phyloP scores from a whole-genome alignment of 2,113 vertebrate genomes.

The Danionella cerebrum region DNA sequence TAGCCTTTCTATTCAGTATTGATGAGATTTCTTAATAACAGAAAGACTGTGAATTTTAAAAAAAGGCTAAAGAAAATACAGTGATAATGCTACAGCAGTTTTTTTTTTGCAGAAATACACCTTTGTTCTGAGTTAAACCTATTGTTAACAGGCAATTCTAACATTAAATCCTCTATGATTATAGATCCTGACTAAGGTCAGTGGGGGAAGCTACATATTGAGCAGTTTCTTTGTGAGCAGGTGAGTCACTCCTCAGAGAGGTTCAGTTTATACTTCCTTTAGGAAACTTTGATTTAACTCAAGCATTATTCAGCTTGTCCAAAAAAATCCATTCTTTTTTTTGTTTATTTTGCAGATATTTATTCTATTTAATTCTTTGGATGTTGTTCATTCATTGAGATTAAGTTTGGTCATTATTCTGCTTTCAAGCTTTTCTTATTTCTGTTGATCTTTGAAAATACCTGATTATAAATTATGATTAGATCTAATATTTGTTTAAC shows the following conservation, averaged over 20 bases:
- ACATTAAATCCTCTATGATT: not conserved
- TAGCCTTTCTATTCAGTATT: not conserved
- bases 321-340: not conserved
- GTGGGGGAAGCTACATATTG: not conserved
- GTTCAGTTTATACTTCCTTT: not conserved
- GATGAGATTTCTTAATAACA: not conserved
- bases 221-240: conserved; percentile 1
- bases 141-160: not conserved
- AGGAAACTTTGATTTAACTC: not conserved
- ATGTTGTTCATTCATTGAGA: too few species aligned
- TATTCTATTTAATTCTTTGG: too few species aligned
- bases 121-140: not conserved
- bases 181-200: not conserved
- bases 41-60: not conserved
- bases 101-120: not conserved
- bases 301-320: not conserved
- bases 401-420: too few species aligned
- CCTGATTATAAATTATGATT: too few species aligned
- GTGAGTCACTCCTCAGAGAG: not conserved
- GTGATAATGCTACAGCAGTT: not conserved
- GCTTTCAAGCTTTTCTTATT: too few species aligned
- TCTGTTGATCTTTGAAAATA: too few species aligned
- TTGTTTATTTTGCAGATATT: too few species aligned
- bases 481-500: too few species aligned
- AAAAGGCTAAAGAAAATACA: not conserved